A percentile compares a stretch with the other conserved stretches of the same genome.
These are phyloP conservation scores for Linnaemya tessellans DNA, from an alignment of 2,888 invertebrate genomes.

Conservation along the genomic window DNA sequence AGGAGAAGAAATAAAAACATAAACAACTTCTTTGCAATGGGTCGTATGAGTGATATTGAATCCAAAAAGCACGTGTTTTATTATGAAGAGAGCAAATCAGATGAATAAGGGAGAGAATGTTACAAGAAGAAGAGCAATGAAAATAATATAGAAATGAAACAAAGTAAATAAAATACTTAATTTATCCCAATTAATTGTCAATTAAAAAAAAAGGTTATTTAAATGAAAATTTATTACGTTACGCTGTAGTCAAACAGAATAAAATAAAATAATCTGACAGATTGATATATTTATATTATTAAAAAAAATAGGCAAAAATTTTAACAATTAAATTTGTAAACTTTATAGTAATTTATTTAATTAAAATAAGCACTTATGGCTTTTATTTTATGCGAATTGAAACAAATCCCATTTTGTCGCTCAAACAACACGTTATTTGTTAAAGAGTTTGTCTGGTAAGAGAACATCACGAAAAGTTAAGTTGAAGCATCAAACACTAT, in stretches of 20 bases:
- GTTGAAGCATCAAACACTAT: slow-evolving; percentile 1
- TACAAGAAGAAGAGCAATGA: not conserved
- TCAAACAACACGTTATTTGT: not conserved
- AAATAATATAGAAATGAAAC: slow-evolving; percentile 24
- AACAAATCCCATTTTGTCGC: not conserved
- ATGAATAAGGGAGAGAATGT: slow-evolving; percentile 17
- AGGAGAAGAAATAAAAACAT: not conserved
- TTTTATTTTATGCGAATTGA: not conserved
- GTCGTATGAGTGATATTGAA: slow-evolving; percentile 27
- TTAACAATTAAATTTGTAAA: no score
- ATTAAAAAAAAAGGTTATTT: not conserved
- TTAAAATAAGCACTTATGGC: not conserved
- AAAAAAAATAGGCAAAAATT: no score
- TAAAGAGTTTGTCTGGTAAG: slow-evolving; percentile 2
- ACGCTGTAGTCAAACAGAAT: not conserved
- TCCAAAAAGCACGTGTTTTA: slow-evolving; percentile 62
- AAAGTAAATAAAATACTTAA: not conserved
- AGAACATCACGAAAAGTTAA: not conserved
- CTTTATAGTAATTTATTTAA: no score
- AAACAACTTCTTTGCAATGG: not conserved
- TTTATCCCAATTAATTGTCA: not conserved
- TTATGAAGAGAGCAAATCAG: slow-evolving; percentile 18
- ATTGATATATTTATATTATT: no score
- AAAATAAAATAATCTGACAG: no score
- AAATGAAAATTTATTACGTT: not conserved